Percentiles rank a stretch among this genome's conserved stretches.
phyloP scores from a whole-genome alignment of 2,113 vertebrate genomes.

The Edolisoma coerulescens region DNA sequence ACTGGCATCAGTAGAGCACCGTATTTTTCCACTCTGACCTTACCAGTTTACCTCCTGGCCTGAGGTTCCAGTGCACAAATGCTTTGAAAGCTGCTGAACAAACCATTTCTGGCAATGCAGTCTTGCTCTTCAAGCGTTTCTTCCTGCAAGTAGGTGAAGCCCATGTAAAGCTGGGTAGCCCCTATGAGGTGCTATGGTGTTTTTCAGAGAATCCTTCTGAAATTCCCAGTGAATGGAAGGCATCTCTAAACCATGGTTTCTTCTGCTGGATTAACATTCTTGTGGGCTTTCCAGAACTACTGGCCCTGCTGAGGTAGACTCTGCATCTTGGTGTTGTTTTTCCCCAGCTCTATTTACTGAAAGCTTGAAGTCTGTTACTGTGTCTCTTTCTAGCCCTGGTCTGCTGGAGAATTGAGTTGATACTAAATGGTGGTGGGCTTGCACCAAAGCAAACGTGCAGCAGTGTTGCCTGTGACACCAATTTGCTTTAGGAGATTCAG shows the following conservation, averaged over 20 bases:
- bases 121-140: neutral
- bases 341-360: neutral
- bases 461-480: neutral
- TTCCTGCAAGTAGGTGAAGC: neutral
- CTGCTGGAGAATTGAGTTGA: neutral
- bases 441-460: neutral
- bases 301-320: neutral
- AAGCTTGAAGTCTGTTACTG: neutral
- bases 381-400: neutral
- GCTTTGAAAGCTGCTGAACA: neutral
- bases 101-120: neutral
- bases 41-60: neutral
- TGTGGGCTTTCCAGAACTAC: neutral
- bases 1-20: neutral
- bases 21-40: neutral
- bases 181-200: neutral
- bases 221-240: neutral
- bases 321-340: neutral
- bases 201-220: neutral
- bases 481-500: neutral
- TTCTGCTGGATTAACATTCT: neutral
- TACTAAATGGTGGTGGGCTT: fast-evolving
- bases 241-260: neutral
- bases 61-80: fast-evolving
- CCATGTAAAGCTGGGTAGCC: neutral